These are phyloP conservation scores for Sebastes paucispinis DNA, from an alignment of 2,797 vertebrate species.

Conservation along the genomic window DNA sequence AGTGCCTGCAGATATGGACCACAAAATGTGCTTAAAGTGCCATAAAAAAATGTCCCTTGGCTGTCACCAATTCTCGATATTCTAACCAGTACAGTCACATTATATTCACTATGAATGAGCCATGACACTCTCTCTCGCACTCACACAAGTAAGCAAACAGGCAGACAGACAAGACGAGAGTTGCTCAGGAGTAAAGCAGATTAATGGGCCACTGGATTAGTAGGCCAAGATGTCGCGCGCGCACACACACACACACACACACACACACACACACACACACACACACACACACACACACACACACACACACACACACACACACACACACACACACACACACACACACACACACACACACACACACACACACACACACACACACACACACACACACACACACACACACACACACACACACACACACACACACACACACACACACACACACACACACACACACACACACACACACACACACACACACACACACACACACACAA, in stretches of 20 bases:
- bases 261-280: neutral
- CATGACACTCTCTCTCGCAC: neutral
- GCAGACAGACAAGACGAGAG: conserved; percentile 43
- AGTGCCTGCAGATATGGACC: neutral
- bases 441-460: neutral
- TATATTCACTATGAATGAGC: conserved; percentile 24
- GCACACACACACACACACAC: neutral
- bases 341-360: neutral
- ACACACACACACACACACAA: neutral
- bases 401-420: neutral
- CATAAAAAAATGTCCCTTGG: neutral
- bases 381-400: neutral
- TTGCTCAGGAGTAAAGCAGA: conserved; percentile 69
- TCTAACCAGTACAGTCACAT: conserved; percentile 2
- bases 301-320: neutral
- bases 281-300: neutral
- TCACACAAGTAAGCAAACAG: conserved; percentile 3
- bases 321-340: neutral
- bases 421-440: neutral
- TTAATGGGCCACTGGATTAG: conserved; percentile 76
- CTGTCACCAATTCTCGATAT: neutral
- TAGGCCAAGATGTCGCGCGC: conserved; percentile 63
- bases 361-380: neutral
- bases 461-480: neutral
- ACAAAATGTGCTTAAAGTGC: conserved; percentile 1